Evolutionary conservation across 2,888 invertebrate genomes (phyloP).

Genomic region (Brenthis hecate): DNA sequence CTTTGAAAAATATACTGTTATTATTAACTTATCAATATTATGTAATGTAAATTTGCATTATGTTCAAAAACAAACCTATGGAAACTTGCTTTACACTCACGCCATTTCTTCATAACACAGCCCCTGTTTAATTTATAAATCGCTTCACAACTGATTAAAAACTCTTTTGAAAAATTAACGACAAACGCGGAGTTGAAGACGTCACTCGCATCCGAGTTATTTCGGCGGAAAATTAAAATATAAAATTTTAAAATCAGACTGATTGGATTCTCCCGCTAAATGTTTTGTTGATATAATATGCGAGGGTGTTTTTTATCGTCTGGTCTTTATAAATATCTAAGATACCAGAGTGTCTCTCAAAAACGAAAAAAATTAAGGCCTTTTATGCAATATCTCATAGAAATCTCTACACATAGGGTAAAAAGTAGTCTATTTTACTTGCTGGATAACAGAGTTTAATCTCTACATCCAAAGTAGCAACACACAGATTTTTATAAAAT

Average conservation of each 20-base stretch:
- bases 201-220: slow-evolving; percentile 42
- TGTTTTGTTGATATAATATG: slow-evolving; percentile 14
- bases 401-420: too few relatives aligned
- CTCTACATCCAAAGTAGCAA: too few relatives aligned
- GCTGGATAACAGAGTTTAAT: too few relatives aligned
- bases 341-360: background rate
- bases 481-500: too few relatives aligned
- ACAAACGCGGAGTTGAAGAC: slow-evolving; percentile 41
- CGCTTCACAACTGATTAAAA: slow-evolving; percentile 82
- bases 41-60: too few relatives aligned
- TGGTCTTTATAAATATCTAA: background rate
- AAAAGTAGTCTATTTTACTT: too few relatives aligned
- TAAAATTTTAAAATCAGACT: slow-evolving; percentile 32
- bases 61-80: slow-evolving; percentile 44
- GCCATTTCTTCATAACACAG: slow-evolving; percentile 80
- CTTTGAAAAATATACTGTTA: too few relatives aligned
- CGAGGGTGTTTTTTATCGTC: background rate
- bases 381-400: too few relatives aligned
- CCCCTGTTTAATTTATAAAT: slow-evolving; percentile 82
- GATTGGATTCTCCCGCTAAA: slow-evolving; percentile 21
- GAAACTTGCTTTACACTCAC: slow-evolving; percentile 54
- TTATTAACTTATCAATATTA: too few relatives aligned
- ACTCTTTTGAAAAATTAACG: slow-evolving; percentile 79
- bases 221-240: slow-evolving; percentile 45
- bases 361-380: too few relatives aligned